Conservation (phyloP, 1,140 invertebrate genomes). For the Drosophila tsacasi region DNA sequence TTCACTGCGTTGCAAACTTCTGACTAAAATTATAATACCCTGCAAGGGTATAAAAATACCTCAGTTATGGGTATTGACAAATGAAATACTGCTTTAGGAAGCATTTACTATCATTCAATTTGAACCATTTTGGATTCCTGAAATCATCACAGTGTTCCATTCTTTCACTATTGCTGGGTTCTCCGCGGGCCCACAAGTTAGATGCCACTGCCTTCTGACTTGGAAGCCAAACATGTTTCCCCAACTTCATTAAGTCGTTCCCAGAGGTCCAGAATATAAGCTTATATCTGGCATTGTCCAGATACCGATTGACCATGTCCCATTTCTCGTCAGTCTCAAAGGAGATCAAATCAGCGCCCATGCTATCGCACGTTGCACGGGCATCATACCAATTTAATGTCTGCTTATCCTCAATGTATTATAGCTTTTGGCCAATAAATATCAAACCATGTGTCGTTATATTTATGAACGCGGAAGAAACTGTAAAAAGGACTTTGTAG, state of each 20-base stretch:
- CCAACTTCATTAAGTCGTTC: constrained; percentile 1
- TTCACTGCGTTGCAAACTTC: too few species aligned
- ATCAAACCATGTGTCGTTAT: background rate
- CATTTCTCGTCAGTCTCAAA: constrained; percentile 1
- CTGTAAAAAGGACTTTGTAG: background rate
- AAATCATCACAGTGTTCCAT: constrained; percentile 1
- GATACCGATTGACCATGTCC: background rate
- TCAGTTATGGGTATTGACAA: background rate
- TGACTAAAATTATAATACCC: too few species aligned
- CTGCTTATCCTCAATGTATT: constrained; percentile 1
- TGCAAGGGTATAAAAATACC: too few species aligned
- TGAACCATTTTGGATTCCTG: background rate
- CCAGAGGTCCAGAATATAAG: constrained; percentile 1
- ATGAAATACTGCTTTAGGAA: background rate
- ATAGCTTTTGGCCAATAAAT: background rate
- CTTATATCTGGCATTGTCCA: background rate
- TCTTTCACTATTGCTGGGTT: background rate
- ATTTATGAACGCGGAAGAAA: background rate
- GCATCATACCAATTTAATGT: background rate
- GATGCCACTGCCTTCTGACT: background rate
- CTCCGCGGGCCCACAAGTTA: background rate
- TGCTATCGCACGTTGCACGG: background rate
- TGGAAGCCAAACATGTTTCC: constrained; percentile 7
- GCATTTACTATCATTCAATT: constrained; percentile 1
- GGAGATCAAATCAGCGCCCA: constrained; percentile 4